phyloP scores from a whole-genome alignment of 2,113 vertebrate species.

The Myodes glareolus region DNA sequence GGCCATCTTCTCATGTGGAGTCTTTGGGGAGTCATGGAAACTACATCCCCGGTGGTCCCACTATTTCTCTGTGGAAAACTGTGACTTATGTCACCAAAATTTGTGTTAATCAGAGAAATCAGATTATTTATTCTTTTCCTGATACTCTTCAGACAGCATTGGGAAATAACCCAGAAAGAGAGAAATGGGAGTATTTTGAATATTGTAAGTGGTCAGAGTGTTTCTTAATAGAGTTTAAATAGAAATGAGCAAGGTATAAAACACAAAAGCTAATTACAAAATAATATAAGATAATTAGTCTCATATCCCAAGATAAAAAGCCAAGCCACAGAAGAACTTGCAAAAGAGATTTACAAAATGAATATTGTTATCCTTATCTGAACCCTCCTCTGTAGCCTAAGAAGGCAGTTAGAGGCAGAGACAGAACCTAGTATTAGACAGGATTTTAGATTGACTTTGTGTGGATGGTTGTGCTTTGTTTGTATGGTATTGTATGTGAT shows the following conservation, averaged over 20 bases:
- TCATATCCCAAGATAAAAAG: slow-evolving; percentile 23
- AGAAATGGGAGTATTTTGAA: neutral
- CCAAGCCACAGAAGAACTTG: neutral
- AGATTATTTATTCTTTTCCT: slow-evolving; percentile 26
- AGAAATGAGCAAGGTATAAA: slow-evolving; percentile 27
- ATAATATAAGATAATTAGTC: neutral
- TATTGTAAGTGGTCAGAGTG: neutral
- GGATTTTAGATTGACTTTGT: neutral
- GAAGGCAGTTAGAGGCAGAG: neutral
- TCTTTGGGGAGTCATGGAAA: slow-evolving; percentile 20
- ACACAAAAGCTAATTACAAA: slow-evolving; percentile 9
- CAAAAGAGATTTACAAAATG: neutral
- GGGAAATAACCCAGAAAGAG: slow-evolving; percentile 20
- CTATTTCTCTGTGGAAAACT: slow-evolving; percentile 50
- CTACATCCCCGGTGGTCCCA: neutral
- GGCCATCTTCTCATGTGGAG: slow-evolving; percentile 41
- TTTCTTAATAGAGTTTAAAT: neutral
- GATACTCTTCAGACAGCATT: neutral
- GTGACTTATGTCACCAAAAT: neutral
- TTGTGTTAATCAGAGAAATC: neutral
- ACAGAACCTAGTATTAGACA: neutral
- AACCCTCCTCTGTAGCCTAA: neutral
- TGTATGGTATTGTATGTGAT: neutral
- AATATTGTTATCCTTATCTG: slow-evolving; percentile 18
- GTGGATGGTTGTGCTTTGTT: neutral